Conservation (phyloP, 2,113 vertebrate species). For the human (Homo sapiens) region GRCh38 chr6:78215001-78215500, state of each 20-base stretch:
- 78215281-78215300: neutral
- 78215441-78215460: neutral
- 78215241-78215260: neutral
- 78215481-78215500: neutral
- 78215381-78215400: neutral
- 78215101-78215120: neutral
- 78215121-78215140: neutral
- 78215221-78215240: neutral
- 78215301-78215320: neutral
- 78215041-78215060: neutral
- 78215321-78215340: neutral
- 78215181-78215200: neutral
- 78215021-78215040: neutral
- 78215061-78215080: neutral
- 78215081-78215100: neutral
- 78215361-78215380: neutral
- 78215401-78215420: neutral
- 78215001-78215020: neutral
- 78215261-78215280: neutral
- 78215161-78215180: neutral
- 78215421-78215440: neutral
- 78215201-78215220: neutral
- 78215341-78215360: neutral
- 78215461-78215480: neutral
- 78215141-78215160: neutral